Evolutionary conservation across 2,888 invertebrate genomes (phyloP).

Genomic region (Nematopogon swammerdamellus): DNA sequence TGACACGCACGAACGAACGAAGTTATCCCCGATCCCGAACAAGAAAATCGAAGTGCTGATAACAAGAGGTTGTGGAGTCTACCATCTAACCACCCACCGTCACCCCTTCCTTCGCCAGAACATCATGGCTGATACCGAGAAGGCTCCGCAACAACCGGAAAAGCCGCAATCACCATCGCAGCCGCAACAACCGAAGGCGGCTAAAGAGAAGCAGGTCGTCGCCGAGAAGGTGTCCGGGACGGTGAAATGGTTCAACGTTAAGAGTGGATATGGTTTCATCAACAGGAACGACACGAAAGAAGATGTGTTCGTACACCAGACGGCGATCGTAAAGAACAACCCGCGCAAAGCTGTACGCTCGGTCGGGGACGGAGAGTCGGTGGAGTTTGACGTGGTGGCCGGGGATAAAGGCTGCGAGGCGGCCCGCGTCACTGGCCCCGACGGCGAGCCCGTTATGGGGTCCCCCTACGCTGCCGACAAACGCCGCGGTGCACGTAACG

Average conservation of each 20-base stretch:
- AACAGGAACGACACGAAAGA: conserved; percentile 98
- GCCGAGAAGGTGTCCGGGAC: conserved; percentile 78
- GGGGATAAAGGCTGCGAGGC: conserved; percentile 99
- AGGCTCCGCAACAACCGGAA: conserved; percentile 68
- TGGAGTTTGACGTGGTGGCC: conserved; percentile 98
- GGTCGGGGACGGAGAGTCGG: conserved; percentile 97
- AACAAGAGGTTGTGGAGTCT: conserved; percentile 77
- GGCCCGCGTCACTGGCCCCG: conserved; percentile 96
- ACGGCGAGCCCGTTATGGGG: conserved; percentile 92
- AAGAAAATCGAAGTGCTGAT: conserved; percentile 62
- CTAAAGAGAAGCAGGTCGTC: conserved; percentile 84
- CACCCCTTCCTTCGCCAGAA: conserved; percentile 74
- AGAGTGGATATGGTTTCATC: conserved; percentile 98
- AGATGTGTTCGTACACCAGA: conserved; percentile 99
- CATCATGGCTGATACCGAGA: conserved; percentile 96
- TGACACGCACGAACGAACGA: too few relatives aligned
- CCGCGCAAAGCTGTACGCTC: conserved; percentile 97
- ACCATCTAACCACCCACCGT: conserved; percentile 66
- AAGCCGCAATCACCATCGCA: conserved; percentile 56
- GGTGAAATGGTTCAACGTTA: conserved; percentile 99
- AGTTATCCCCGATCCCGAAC: too few relatives aligned
- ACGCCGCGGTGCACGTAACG: conserved; percentile 62
- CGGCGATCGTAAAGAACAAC: conserved; percentile 97
- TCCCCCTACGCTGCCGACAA: conserved; percentile 96
- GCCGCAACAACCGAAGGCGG: conserved; percentile 60